Evolutionary conservation across 2,797 vertebrate genomes (phyloP).

Genomic region (Paratrypauchen microcephalus): DNA sequence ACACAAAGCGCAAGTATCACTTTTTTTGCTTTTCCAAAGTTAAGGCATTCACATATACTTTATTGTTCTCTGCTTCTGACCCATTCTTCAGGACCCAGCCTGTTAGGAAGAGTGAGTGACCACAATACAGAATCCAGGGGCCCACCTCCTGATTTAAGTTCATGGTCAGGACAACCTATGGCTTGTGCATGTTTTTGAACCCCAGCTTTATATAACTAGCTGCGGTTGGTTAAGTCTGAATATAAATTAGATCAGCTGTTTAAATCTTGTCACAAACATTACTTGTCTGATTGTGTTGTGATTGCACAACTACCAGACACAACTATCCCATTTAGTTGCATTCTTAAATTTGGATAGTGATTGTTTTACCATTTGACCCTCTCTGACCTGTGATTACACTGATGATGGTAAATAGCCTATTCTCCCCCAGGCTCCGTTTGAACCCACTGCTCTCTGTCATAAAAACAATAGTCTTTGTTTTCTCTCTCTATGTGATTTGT

Average conservation of each 20-base stretch:
- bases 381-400: background rate
- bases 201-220: no score
- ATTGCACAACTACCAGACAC: background rate
- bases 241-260: background rate
- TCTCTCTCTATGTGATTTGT: background rate
- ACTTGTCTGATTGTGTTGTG: background rate
- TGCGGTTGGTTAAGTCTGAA: no score
- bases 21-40: no score
- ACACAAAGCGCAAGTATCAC: background rate
- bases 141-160: no score
- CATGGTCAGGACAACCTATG: no score
- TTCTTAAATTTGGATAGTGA: background rate
- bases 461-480: background rate
- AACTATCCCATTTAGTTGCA: background rate
- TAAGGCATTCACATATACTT: no score
- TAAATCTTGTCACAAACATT: background rate
- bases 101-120: no score
- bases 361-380: background rate
- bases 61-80: no score
- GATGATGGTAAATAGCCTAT: background rate
- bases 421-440: background rate
- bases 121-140: background rate
- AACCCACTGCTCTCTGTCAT: background rate
- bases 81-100: no score
- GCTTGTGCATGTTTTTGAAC: no score